Evolutionary conservation across 2,113 vertebrate genomes (phyloP), one percentile per base, ranked within the genome.

Genomic region (Steatornis caripensis): DNA sequence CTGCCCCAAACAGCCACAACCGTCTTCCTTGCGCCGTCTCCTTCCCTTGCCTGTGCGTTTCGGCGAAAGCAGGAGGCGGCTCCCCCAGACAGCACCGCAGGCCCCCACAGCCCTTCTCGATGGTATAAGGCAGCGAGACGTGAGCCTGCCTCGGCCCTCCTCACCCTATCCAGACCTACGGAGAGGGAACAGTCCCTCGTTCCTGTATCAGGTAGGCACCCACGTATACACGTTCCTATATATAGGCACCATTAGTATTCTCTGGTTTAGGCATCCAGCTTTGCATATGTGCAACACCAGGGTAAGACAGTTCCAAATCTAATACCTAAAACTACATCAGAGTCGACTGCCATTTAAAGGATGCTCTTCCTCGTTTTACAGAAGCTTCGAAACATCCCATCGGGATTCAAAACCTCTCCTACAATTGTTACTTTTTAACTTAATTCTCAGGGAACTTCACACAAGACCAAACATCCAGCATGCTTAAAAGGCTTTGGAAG

Each of bases 171-270:
- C 7, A 14, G 3, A 7, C 8, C 37, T 12, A 34, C 5, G 26
- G 60, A 78, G 78, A 69, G 37, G 36, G 51, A 51, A 36, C 1
- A 41, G 39, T 7, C 29, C 17, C 4, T 76, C 70, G 15, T 2
- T 30, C 30, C 49, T 24, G 19, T 12, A 48, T 10, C 84, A 43
- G 27, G 29, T 0, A 23, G 8, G 9, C 7, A 22, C 43, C 12
- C 9, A 17, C 9, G 11, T 2, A 32, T 0, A 7, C 3, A 1
- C 26, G 7, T 9, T 15, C 76, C 32, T 6, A 4, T 1, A 11
- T 8, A 14, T 0, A 3, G 30, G 41, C 54, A 72, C 36, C 18
- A 11, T 8, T 5, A 46, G 15, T 15, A 65, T 17, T 27, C 57
- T 30, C 66, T 41, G 37, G 2, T 43, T 45, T 37, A 34, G 0